phyloP scores from a whole-genome alignment of 2,888 invertebrate genomes.

The Anthrax anthrax region DNA sequence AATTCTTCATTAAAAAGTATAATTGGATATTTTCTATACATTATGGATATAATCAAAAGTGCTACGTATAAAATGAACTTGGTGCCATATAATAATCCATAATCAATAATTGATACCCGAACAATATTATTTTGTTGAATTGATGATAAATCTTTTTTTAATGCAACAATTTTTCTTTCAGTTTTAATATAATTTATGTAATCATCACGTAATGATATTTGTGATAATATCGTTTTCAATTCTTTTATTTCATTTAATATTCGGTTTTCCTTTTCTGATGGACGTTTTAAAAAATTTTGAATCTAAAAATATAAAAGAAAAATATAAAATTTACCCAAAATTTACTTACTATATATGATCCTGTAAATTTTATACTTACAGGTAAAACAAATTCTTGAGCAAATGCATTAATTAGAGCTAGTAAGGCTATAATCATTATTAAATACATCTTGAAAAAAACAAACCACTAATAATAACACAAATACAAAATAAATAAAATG shows the following conservation, averaged over 20 bases:
- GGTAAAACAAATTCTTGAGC: no score
- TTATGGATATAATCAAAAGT: conserved; percentile 30
- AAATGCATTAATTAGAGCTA: no score
- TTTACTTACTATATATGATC: no score
- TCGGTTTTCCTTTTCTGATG: conserved; percentile 5
- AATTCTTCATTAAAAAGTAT: conserved; percentile 33
- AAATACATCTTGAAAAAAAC: no score
- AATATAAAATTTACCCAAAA: no score
- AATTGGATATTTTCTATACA: conserved; percentile 35
- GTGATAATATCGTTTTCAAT: conserved; percentile 7
- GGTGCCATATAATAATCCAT: conserved; percentile 25
- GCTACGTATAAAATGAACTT: conserved; percentile 28
- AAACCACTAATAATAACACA: no score
- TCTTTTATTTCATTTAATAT: conserved; percentile 5
- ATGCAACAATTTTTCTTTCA: conserved; percentile 11
- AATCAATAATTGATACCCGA: conserved; percentile 5
- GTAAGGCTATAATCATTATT: no score
- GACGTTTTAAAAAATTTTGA: conserved; percentile 6
- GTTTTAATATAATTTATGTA: conserved; percentile 11
- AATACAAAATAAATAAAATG: no score
- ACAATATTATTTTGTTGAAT: not conserved
- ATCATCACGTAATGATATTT: conserved; percentile 11
- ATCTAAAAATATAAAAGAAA: conserved; percentile 6
- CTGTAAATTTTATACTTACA: no score
- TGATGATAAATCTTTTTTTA: conserved; percentile 6